Evolutionary conservation across 2,797 vertebrate species (phyloP), one percentile per base, ranked within the genome.

Genomic region (Rhinophrynus dorsalis): DNA sequence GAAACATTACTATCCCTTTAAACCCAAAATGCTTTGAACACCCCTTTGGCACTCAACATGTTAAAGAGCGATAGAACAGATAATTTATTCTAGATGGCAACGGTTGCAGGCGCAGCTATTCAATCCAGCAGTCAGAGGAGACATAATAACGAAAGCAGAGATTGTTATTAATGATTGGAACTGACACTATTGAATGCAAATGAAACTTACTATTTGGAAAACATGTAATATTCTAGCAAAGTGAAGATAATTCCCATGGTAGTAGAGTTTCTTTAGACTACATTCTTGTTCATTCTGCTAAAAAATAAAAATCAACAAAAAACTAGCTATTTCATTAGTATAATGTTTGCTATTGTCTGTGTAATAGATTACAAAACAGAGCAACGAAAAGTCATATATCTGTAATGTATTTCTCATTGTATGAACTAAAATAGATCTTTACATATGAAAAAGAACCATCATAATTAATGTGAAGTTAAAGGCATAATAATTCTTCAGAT

Each of bases 101-200:
- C n/a, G n/a, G n/a, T n/a, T n/a, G n/a, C n/a, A n/a, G n/a, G 27
- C 29, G 38, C 18, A 52, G 17, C 26, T 52, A 27, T 33, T 26
- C 27, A 32, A 37, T 37, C 24, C 2, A 38, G 38, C 18, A 18
- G 17, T 6, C n/a, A 35, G 23, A 21, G 27, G 18, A 47, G 26
- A 21, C 10, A 23, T 48, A 13, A 6, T 57, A 60, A 42, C 57
- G 18, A 35, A 24, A 38, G 13, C 3, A 44, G 47, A 54, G 5
- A 21, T 27, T 61, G 45, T 61, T 54, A 15, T 13, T 65, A 45
- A 56, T 42, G 47, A 52, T 52, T 68, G 47, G 56, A 68, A 52
- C 8, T 32, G 67, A 68, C 67, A 61, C 33, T 18, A 24, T 20
- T 17, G 20, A 54, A 68, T 42, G 35, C 56, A 68, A 68, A 60